Percentiles rank a stretch among this genome's conserved stretches.
Evolutionary conservation across 2,797 vertebrate genomes (phyloP).

Genomic region (Peromyscus attwateri): DNA sequence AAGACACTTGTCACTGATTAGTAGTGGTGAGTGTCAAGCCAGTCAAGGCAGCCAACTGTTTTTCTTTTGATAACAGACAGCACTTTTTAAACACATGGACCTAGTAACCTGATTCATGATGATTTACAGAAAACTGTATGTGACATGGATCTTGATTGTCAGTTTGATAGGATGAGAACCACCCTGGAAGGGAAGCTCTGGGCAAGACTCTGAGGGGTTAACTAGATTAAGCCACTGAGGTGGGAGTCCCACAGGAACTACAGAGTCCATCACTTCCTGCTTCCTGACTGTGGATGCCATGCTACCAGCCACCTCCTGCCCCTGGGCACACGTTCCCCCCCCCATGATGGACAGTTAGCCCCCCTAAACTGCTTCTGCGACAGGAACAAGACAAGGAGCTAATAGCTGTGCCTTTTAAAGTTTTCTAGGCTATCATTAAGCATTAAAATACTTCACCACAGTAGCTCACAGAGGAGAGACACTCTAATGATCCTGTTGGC

Average conservation of each 20-base stretch:
- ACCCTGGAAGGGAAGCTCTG: too few relatives aligned
- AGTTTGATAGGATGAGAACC: neutral
- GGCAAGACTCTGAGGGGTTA: neutral
- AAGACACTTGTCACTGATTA: neutral
- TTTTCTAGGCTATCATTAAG: neutral
- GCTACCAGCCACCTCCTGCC: neutral
- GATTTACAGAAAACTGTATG: neutral
- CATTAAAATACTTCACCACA: neutral
- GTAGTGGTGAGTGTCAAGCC: neutral
- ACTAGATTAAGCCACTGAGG: neutral
- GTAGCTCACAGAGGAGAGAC: neutral
- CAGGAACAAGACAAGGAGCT: neutral
- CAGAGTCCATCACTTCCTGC: neutral
- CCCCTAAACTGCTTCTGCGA: neutral
- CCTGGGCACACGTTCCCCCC: neutral
- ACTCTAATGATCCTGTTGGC: neutral
- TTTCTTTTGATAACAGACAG: slow-evolving; percentile 1
- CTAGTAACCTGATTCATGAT: neutral
- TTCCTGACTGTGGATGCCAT: neutral
- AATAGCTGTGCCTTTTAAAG: neutral
- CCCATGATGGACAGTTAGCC: slow-evolving; percentile 14
- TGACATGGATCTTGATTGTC: neutral
- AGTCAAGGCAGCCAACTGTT: neutral
- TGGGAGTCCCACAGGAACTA: neutral
- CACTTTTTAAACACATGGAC: neutral